Base-by-base conservation (phyloP, 1,140 invertebrate species). In the Delia radicum region DNA sequence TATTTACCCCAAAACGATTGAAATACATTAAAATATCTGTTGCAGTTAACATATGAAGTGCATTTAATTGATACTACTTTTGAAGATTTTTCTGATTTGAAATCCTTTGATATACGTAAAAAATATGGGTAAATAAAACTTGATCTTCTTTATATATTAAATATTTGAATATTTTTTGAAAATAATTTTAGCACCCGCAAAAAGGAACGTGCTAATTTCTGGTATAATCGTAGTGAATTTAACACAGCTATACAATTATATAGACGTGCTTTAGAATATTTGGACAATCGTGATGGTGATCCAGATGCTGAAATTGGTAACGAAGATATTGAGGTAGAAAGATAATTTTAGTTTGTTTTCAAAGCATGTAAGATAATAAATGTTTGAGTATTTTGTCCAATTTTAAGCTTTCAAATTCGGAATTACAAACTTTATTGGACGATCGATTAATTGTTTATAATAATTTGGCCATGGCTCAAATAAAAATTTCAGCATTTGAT, bases 381-480 rank as follows among this genome's bases (percentile, higher is more conserved):
- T 27, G 2, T 71, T 72, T 5, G 42, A 61, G 24, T 33, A 74
- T 10, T 37, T 33, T 28, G 73, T 55, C 21, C 21, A 33, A 29
- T 13, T 79, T 3, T 82, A n/a, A 88, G 85, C 76, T 87, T n/a
- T 87, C 87, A n/a, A 89, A 91, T 80, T 82, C 87, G 37, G 89
- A 91, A 29, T 80, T 92, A 10, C 90, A 91, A 79, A 82, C 82
- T 37, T 83, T 97, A 27, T 80, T 96, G 18, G 93, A 95, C 33
- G 93, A 94, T 81, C 87, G 94, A 72, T 86, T 96, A 6, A 93
- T 94, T 81, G 93, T 95, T 0, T 93, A 94, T 78, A 97, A 97
- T 84, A 97, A 97, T 87, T 90, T 97, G 87, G 94, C 95, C 6
- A 93, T 94, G 74, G 93, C 95, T 26, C 95, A 97, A 87, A 90